A percentile compares a stretch with the other conserved stretches of the same genome.
Evolutionary conservation across 2,888 invertebrate species (phyloP).

Genomic region (Mantis religiosa): DNA sequence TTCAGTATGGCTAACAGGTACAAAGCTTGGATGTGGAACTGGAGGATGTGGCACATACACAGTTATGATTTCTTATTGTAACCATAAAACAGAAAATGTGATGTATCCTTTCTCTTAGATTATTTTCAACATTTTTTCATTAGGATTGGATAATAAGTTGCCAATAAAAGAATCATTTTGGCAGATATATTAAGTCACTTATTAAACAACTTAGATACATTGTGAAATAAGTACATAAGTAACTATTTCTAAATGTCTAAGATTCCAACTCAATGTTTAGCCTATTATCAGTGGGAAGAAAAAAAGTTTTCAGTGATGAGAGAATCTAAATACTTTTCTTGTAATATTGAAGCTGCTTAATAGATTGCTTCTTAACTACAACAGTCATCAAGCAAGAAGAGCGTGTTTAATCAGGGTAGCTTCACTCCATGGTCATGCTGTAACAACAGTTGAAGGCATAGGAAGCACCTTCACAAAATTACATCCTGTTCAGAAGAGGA

Average conservation of each 20-base stretch:
- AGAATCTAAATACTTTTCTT: no score
- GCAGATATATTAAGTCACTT: no score
- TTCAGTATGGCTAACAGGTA: slow-evolving; percentile 73
- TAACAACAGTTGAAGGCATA: slow-evolving; percentile 91
- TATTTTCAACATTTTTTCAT: no score
- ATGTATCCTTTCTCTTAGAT: slow-evolving; percentile 49
- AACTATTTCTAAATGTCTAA: no score
- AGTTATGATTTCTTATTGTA: slow-evolving; percentile 80
- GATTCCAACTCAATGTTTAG: no score
- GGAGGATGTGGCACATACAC: slow-evolving; percentile 95
- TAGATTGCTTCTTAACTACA: neutral
- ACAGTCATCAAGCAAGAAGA: slow-evolving; percentile 79
- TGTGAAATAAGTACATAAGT: no score
- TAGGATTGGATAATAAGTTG: no score
- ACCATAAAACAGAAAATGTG: slow-evolving; percentile 51
- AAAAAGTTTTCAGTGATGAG: no score
- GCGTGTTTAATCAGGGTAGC: slow-evolving; percentile 87
- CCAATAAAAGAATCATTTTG: no score
- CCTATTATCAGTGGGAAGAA: no score
- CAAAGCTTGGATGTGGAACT: slow-evolving; percentile 89
- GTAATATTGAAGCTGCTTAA: no score
- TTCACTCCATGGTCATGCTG: slow-evolving; percentile 79
- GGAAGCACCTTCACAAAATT: slow-evolving; percentile 73
- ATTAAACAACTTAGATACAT: no score
- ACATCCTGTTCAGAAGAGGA: slow-evolving; percentile 82